Conservation (phyloP, 1,140 invertebrate genomes). For the Hycleus cichorii region DNA sequence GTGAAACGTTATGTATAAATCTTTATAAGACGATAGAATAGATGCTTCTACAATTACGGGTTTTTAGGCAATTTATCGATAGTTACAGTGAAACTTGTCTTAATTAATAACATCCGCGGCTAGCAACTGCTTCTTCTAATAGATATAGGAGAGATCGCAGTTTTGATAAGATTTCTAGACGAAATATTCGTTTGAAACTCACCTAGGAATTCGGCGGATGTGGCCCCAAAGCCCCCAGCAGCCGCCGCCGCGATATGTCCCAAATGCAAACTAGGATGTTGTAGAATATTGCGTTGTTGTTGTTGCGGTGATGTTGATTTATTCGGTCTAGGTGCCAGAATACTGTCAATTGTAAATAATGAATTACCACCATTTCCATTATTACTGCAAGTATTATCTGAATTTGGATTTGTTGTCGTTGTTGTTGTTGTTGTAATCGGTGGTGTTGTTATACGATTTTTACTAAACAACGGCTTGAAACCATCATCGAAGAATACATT, state of each 20-base stretch:
- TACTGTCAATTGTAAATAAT: constrained; percentile 74
- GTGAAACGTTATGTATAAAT: no score
- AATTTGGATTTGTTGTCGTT: neutral
- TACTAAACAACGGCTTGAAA: constrained; percentile 35
- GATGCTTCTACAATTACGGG: no score
- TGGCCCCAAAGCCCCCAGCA: constrained; percentile 51
- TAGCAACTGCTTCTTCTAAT: no score
- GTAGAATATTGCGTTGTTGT: constrained; percentile 36
- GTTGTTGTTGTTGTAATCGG: constrained; percentile 31
- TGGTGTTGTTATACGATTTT: constrained; percentile 2
- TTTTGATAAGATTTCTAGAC: no score
- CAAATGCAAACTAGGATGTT: constrained; percentile 46
- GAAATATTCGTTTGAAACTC: constrained; percentile 31
- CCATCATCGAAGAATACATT: constrained; percentile 33
- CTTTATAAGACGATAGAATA: no score
- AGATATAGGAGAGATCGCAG: no score
- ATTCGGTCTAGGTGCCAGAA: constrained; percentile 54
- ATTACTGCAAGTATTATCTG: neutral
- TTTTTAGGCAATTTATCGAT: no score
- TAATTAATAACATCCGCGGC: no score
- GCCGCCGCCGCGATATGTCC: constrained; percentile 50
- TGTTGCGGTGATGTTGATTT: constrained; percentile 41
- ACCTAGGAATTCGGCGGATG: constrained; percentile 69
- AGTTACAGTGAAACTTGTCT: no score
- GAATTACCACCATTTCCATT: constrained; percentile 46